These are phyloP conservation scores for Halcyon chelicuti DNA, from an alignment of 2,797 vertebrate species.

Conservation along the genomic window DNA sequence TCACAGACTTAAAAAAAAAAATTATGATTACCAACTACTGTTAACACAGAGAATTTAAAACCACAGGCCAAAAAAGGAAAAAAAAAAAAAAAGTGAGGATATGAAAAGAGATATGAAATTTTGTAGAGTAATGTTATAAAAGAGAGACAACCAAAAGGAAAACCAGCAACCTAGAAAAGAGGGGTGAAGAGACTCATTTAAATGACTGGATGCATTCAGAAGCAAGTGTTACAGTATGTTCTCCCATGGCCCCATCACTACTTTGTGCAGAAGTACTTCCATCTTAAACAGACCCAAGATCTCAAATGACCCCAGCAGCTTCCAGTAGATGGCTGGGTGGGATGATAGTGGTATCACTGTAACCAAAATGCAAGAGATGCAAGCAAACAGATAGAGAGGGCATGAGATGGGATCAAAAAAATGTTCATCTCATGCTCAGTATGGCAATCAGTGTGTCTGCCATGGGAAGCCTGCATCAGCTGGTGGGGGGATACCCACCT, in stretches of 20 bases:
- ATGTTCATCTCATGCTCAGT: background rate
- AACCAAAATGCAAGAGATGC: background rate
- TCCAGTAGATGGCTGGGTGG: background rate
- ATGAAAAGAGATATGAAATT: background rate
- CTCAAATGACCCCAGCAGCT: background rate
- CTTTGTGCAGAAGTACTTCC: background rate
- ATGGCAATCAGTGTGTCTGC: background rate
- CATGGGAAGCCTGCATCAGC: fast-evolving
- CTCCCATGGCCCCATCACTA: background rate
- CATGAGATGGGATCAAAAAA: background rate
- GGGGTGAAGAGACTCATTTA: background rate
- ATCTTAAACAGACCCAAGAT: background rate
- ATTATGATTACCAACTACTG: background rate
- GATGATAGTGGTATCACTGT: background rate
- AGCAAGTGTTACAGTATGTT: background rate
- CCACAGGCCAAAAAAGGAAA: background rate
- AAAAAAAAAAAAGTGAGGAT: background rate
- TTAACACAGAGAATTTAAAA: background rate
- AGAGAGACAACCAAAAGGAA: background rate
- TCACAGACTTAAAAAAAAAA: background rate
- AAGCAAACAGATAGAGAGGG: background rate
- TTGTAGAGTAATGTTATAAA: background rate
- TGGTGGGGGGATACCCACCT: background rate
- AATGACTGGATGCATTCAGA: background rate
- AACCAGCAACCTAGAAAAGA: background rate